These are phyloP conservation scores for Chlamydotis undulata DNA, from an alignment of 2,113 vertebrate genomes.

Conservation along the genomic window DNA sequence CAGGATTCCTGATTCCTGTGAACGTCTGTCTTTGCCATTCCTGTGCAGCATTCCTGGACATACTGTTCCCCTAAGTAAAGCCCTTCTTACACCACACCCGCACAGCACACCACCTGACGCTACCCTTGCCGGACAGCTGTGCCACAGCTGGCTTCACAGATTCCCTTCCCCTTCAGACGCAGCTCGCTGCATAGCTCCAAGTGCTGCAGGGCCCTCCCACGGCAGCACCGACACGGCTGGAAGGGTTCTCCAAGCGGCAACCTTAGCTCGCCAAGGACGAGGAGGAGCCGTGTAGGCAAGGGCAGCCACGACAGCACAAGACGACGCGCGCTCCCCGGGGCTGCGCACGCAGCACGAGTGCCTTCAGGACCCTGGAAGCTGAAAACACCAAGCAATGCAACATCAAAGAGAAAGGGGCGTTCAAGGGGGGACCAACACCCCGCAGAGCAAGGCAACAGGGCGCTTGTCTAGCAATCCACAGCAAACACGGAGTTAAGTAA, in stretches of 20 bases:
- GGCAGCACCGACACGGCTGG: background rate
- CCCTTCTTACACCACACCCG: background rate
- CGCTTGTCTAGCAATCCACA: background rate
- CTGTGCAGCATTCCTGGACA: background rate
- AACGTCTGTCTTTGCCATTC: background rate
- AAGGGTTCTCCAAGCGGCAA: background rate
- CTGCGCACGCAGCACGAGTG: accelerated
- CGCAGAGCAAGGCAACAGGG: background rate
- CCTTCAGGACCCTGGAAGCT: background rate
- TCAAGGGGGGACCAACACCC: accelerated
- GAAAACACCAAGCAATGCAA: background rate
- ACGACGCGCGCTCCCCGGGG: background rate
- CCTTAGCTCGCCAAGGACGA: background rate
- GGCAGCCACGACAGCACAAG: background rate
- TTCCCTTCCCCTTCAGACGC: background rate
- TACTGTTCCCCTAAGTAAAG: background rate
- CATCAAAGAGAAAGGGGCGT: background rate
- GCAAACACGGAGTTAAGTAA: background rate
- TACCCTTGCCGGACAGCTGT: background rate
- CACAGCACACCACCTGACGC: background rate
- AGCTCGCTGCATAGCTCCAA: background rate
- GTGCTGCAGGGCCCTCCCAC: background rate
- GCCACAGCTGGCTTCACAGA: background rate
- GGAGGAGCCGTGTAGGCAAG: background rate
- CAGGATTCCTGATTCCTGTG: background rate